These are phyloP conservation scores for Andrena praecox DNA, from an alignment of 2,888 invertebrate species.

Conservation along the genomic window DNA sequence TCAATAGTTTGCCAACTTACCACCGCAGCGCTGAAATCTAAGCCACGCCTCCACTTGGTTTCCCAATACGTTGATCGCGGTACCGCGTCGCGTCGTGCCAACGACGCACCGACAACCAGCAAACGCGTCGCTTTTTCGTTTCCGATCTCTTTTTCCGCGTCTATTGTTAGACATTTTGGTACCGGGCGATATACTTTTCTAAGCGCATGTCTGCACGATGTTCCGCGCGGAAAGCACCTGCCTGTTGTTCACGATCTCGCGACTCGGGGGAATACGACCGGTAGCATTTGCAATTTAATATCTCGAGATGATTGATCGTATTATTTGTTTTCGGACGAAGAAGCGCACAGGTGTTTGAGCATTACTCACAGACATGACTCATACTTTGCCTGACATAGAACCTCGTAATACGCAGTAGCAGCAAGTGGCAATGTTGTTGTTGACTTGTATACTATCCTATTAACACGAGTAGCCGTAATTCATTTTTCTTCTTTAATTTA, in stretches of 20 bases:
- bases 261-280: neutral
- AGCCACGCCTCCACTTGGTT: too few species aligned
- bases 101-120: neutral
- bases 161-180: neutral
- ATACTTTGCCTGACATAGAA: slow-evolving; percentile 78
- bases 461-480: slow-evolving; percentile 69
- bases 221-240: slow-evolving; percentile 33
- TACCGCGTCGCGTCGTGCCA: neutral
- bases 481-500: slow-evolving; percentile 54
- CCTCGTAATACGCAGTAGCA: slow-evolving; percentile 70
- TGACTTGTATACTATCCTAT: slow-evolving; percentile 62
- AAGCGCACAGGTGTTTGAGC: slow-evolving; percentile 30
- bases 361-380: slow-evolving; percentile 47
- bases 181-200: neutral
- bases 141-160: neutral
- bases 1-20: too few species aligned
- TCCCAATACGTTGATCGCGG: too few species aligned
- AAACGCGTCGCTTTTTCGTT: slow-evolving; percentile 17
- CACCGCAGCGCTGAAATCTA: too few species aligned
- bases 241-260: slow-evolving; percentile 7
- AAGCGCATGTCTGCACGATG: slow-evolving; percentile 59
- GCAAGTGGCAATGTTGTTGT: slow-evolving; percentile 74
- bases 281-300: neutral
- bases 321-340: neutral
- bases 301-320: neutral